Base-by-base conservation (phyloP, 1,140 invertebrate species). In the Diachasmimorpha longicaudata region DNA sequence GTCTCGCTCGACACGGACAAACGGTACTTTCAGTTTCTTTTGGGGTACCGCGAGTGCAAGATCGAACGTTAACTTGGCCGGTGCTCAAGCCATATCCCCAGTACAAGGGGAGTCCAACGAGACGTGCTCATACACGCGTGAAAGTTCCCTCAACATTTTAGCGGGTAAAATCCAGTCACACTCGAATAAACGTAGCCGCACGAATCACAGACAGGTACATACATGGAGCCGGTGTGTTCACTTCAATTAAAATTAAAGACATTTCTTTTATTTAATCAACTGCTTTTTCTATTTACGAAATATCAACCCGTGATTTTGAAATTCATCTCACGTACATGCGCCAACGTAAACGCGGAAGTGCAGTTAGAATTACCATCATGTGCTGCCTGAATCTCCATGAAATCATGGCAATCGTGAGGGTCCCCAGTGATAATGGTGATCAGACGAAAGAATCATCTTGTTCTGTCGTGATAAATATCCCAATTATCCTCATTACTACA, bases 21-120 rank as follows among this genome's bases (percentile, higher is more conserved):
- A 75, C 74, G 74, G 74, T 68, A 75, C 74, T 75, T 75, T 75
- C 74, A 75, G 74, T 75, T 75, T 75, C 74, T 70, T 75, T 75
- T 75, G 63, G 74, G 55, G 67, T 70, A 75, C 74, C 74, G 74
- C 74, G 74, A 70, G 74, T 75, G 74, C 68, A 75, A 70, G 74
- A 75, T 52, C 48, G 48, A 44, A n/a, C 67, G 58, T 63, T 63
- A n/a, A 63, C 58, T 63, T 21, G 52, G 14, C 8, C 58, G 58
- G 16, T 4, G 58, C 58, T 63, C 10, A 63, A 63, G 10, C 58
- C 0, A 25, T 63, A 25, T 25, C 9, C 9, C 16, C 52, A 58
- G 21, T 46, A 46, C 31, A 46, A 46, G 44, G 44, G 44, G 44
- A 10, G 10, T 1, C 58, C 46, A 69, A 48, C 44, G 31, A 68